phyloP scores from a whole-genome alignment of 2,113 vertebrate genomes.

The Stegostoma tigrinum region DNA sequence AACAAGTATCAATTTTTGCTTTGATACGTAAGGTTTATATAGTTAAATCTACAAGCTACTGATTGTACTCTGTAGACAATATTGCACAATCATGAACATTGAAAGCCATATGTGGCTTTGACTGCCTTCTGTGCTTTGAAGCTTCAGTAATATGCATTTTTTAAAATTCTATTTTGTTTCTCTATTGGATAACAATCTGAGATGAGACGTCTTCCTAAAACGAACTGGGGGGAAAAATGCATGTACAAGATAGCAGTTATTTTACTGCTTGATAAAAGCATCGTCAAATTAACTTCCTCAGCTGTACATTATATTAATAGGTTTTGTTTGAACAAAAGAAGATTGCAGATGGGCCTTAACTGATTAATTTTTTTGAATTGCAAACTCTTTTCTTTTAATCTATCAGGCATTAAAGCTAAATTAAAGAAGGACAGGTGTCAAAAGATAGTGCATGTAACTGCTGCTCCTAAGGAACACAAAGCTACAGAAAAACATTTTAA shows the following conservation, averaged over 20 bases:
- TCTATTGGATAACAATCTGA: background rate
- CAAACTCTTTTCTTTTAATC: background rate
- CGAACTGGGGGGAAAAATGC: background rate
- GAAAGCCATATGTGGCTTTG: background rate
- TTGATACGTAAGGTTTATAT: background rate
- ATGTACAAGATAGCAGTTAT: background rate
- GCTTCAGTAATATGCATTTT: background rate
- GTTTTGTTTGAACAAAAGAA: background rate
- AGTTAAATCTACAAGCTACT: background rate
- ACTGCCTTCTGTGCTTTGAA: background rate
- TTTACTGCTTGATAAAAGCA: background rate
- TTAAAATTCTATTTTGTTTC: background rate
- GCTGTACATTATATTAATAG: background rate
- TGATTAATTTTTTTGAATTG: background rate
- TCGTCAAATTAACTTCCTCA: background rate
- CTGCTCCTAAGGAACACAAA: background rate
- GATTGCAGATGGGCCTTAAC: background rate
- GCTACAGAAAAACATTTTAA: background rate
- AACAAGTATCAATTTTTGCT: background rate
- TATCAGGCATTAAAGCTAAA: background rate
- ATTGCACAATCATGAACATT: background rate
- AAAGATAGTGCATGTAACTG: background rate
- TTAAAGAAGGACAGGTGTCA: background rate
- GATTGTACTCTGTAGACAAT: background rate
- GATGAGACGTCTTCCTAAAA: background rate